These are phyloP conservation scores for Synergus gifuensis DNA, from an alignment of 2,888 invertebrate species.

Conservation along the genomic window DNA sequence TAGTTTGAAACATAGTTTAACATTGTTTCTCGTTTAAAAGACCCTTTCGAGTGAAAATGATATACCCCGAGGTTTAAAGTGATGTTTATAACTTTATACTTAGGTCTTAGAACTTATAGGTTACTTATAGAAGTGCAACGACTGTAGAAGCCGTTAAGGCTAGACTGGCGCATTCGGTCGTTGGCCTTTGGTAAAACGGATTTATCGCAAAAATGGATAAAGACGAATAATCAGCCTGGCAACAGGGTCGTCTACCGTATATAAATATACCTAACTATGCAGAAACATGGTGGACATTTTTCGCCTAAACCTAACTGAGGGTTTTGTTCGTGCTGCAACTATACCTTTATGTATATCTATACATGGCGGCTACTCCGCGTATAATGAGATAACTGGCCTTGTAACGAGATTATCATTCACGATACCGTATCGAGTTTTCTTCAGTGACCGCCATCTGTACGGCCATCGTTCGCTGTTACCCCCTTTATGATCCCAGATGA, in stretches of 20 bases:
- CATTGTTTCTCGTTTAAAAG: not conserved
- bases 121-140: conserved; percentile 27
- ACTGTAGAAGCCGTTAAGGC: conserved; percentile 16
- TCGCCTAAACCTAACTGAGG: not conserved
- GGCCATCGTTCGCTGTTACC: not conserved
- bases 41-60: not conserved
- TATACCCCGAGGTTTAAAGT: not conserved
- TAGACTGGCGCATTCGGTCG: conserved; percentile 54
- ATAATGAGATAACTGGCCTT: conserved; percentile 59
- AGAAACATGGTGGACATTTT: not conserved
- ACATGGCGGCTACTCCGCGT: not conserved
- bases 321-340: not conserved
- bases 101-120: conserved; percentile 16
- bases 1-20: not conserved
- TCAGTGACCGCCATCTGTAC: not conserved
- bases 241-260: conserved; percentile 23
- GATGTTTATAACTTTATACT: conserved; percentile 4
- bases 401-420: conserved; percentile 58
- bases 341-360: not conserved
- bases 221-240: conserved; percentile 57
- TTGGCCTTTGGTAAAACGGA: conserved; percentile 60
- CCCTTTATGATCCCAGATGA: conserved; percentile 2
- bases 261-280: not conserved
- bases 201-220: conserved; percentile 65
- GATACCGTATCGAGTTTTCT: conserved; percentile 40